Conservation (phyloP, 2,888 invertebrate genomes). For the Eristalinus sepulchralis region DNA sequence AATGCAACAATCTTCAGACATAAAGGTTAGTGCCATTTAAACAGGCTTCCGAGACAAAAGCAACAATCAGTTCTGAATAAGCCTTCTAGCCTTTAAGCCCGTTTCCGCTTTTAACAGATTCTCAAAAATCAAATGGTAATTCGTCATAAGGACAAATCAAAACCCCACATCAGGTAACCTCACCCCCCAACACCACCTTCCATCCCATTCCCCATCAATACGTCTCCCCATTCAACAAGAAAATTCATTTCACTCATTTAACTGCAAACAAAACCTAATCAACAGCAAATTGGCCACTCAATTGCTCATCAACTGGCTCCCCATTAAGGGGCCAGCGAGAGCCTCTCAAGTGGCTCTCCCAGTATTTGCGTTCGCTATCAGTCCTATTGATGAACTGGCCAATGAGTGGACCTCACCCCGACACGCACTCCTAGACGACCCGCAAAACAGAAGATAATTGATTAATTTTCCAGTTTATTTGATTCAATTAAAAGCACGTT, state of each 20-base stretch:
- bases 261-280: background rate
- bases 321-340: background rate
- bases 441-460: constrained; percentile 37
- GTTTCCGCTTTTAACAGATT: too few relatives aligned
- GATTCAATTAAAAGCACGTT: constrained; percentile 44
- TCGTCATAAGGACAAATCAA: too few relatives aligned
- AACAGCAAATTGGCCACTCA: background rate
- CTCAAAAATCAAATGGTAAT: too few relatives aligned
- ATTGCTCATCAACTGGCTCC: background rate
- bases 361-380: background rate
- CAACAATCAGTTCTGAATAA: too few relatives aligned
- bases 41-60: too few relatives aligned
- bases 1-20: too few relatives aligned
- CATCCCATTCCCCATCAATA: background rate
- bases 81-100: too few relatives aligned
- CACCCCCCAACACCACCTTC: background rate
- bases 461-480: constrained; percentile 44
- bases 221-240: too few relatives aligned
- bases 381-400: background rate
- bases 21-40: too few relatives aligned
- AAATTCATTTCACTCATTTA: background rate
- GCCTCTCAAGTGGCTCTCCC: background rate
- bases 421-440: background rate
- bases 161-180: too few relatives aligned
- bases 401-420: constrained; percentile 24